Base-by-base conservation (phyloP, 2,888 invertebrate species). In the Tricholauxania praeusta region DNA sequence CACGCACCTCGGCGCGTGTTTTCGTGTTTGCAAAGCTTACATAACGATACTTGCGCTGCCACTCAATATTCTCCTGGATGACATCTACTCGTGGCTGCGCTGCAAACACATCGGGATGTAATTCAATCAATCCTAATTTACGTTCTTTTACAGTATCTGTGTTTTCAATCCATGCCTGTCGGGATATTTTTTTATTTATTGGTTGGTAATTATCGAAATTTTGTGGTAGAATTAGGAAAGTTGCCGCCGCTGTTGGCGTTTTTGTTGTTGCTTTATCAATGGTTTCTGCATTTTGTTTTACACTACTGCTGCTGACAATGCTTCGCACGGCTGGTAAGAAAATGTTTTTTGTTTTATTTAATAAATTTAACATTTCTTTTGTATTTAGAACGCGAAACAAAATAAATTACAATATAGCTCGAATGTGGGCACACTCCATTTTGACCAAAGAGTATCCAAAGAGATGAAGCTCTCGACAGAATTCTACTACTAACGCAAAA, bases 101-200 rank as follows among this genome's bases (percentile, higher is more conserved):
- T 0, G 93, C 96, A 87, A 95, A 98, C 12, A 98, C 89, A 75
- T 92, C 91, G 0, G 99, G 98, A 88, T 99, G 98, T 53, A 99
- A 88, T 84, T 95, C 93, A 49, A 98, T 88, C 1, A 98, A 86
- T 0, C 95, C 96, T n/a, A 96, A 83, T 86, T 94, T 94, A 75
- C 92, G 90, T 81, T 93, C 94, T 76, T 92, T 90, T 19, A 93
- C 87, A 0, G 93, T 91, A 83, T 95, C 93, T 55, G 95, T 85
- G 87, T 93, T 96, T 84, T 96, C 96, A 57, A 97, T 89, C 96
- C 96, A 97, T 65, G 93, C 94, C 88, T 96, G 93, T 12, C 95
- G 89, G 0, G 79, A 73, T 15, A 72, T 72, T 22, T 79, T 84
- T 22, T 79, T 78, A 70, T 80, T 85, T 1, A 80, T 53, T 2